Evolutionary conservation across 2,888 invertebrate species (phyloP), one percentile per base, ranked within the genome.

Genomic region (Itoplectis maculator): DNA sequence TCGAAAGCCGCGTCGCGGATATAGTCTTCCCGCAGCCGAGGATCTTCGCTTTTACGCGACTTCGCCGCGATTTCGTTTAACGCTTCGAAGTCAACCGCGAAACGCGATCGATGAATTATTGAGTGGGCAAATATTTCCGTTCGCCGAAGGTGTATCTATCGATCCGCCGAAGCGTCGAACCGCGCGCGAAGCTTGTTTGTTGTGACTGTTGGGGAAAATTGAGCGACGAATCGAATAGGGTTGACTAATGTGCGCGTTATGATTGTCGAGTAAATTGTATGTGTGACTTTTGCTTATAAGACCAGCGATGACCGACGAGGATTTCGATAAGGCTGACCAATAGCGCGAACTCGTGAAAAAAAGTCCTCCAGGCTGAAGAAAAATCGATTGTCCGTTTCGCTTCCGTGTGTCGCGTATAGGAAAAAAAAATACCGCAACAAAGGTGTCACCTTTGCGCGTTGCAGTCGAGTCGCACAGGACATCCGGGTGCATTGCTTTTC

Each of bases 311-410:
- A 2, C 20, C 9, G 23, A 23, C 9, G 9, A 54, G 13, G 9
- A 23, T 23, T 54, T 9, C 13, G 35, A 13, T 3, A 1, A 20
- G 51, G 15, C 9, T 29, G 29, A 29, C 29, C n/a, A n/a, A n/a
- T 56, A n/a, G 0, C 29, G 15, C 5, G 15, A 37, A 59, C n/a
- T 35, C n/a, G 15, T 59, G 2, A 7, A 59, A n/a, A 59, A 56
- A 59, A 59, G 29, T 65, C 37, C 35, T 13, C 61, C 56, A 49
- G 20, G 59, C 51, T 56, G 40, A 49, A 65, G 72, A 69, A 79
- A n/a, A 78, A 80, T 74, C 84, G 82, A 70, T 81, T 72, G 73
- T 56, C 47, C 18, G 42, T 75, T 42, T 45, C 15, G 49, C 49
- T 82, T 78, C 56, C 75, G 70, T 35, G 74, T 51, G 66, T 47